Evolutionary conservation across 2,888 invertebrate genomes (phyloP).

Genomic region (Encarsia formosa): DNA sequence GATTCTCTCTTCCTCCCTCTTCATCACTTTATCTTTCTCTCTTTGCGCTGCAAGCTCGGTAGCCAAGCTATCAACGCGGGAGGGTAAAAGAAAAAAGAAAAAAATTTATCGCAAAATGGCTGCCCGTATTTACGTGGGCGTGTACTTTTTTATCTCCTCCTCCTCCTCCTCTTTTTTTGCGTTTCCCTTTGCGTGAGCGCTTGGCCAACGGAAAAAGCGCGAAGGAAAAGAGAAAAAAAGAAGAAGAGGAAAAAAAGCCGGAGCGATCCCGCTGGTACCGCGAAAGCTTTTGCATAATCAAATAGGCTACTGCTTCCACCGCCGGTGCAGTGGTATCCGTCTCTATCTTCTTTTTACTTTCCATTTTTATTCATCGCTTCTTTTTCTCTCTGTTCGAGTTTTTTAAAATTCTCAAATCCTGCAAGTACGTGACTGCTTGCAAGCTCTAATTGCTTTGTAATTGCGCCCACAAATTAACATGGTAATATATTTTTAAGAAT

Average conservation of each 20-base stretch:
- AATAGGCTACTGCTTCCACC: constrained; percentile 43
- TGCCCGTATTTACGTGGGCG: constrained; percentile 51
- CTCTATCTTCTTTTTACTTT: constrained; percentile 9
- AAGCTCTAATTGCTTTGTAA: no score
- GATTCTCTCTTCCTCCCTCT: constrained; percentile 6
- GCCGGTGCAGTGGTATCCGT: constrained; percentile 9
- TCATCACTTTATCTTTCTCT: constrained; percentile 15
- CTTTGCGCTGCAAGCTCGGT: neutral
- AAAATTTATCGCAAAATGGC: constrained; percentile 49
- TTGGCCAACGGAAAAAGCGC: neutral
- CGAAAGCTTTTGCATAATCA: constrained; percentile 53
- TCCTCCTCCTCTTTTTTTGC: constrained; percentile 17
- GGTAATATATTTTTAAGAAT: no score
- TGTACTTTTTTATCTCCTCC: constrained; percentile 39
- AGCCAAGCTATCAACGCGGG: constrained; percentile 30
- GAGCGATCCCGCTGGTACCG: constrained; percentile 47
- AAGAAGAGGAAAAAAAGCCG: constrained; percentile 8
- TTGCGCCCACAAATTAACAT: no score
- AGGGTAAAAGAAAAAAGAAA: constrained; percentile 22
- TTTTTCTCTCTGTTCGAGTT: constrained; percentile 1
- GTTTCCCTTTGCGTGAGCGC: constrained; percentile 16
- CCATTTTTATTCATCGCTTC: constrained; percentile 7
- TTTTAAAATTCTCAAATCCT: neutral
- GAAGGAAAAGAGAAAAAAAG: neutral
- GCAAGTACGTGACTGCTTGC: neutral